A percentile compares a stretch with the other conserved stretches of the same genome.
Conservation (phyloP, 2,113 vertebrate genomes). For the Edolisoma coerulescens region DNA sequence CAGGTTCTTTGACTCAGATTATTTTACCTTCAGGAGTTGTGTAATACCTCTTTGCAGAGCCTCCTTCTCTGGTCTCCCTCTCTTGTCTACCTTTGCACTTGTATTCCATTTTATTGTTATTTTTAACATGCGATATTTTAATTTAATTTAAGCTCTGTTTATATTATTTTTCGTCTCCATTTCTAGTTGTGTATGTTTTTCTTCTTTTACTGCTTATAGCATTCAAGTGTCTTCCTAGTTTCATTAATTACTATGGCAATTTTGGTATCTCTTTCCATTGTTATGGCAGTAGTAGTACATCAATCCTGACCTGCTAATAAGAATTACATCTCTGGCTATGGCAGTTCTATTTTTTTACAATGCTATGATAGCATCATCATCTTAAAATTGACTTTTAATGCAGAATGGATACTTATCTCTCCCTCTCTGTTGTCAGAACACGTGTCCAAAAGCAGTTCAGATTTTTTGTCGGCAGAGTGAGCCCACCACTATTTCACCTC, state of each 20-base stretch:
- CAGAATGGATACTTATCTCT: neutral
- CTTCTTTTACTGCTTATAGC: neutral
- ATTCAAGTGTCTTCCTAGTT: neutral
- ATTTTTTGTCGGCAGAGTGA: neutral
- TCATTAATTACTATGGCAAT: neutral
- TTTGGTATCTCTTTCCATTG: neutral
- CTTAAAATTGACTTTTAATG: neutral
- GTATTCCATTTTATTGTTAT: accelerated
- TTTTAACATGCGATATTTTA: neutral
- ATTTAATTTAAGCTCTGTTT: neutral
- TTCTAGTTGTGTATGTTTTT: neutral
- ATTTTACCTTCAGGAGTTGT: neutral
- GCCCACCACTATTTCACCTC: neutral
- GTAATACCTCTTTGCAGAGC: neutral
- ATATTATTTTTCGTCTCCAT: neutral
- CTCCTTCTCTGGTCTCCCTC: neutral
- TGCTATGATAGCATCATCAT: neutral
- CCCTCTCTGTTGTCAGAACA: neutral
- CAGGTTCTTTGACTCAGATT: neutral
- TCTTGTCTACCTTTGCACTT: neutral
- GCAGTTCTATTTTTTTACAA: neutral
- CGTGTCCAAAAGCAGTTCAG: neutral
- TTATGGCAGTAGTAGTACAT: neutral
- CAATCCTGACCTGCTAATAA: neutral
- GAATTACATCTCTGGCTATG: neutral